Base-by-base conservation (phyloP, 2,888 invertebrate species). In the Cerastoderma edule region DNA sequence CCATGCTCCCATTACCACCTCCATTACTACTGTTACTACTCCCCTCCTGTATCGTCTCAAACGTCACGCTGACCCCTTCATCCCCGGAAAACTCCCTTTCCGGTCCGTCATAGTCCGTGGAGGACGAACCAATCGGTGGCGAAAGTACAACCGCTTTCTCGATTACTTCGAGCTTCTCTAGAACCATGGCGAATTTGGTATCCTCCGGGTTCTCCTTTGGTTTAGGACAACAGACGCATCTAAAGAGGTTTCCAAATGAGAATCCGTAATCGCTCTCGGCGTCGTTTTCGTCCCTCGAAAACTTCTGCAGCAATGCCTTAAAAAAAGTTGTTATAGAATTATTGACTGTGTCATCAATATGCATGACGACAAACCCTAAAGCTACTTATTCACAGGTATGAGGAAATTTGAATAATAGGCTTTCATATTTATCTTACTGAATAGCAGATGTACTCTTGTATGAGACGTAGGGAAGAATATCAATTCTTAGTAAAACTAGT, bases 161-260 rank as follows among this genome's bases (percentile, higher is more conserved):
- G 27, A 85, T 77, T 8, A 27, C 65, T 70, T 87, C 87, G 6
- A 89, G 79, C 56, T 85, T 86, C 35, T 83, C 83, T 30, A 88
- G 63, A 27, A 89, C 80, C 73, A 83, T 81, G 2, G 75, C 84
- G 65, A 87, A 86, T 57, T 82, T 84, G n/a, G 72, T 68, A 19
- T 82, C 84, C 22, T 69, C 70, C 10, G 66, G 54, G 66, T 84
- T 74, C 77, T 30, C 84, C 74, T 71, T 84, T 71, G 73, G 87
- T 83, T 67, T 86, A 0, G 89, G 89, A 75, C 90, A 89, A 50
- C 89, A 89, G 19, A 89, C 60, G 72, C 90, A 90, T 8, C 78
- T 78, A 76, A 87, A 89, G 5, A 89, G 81, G 65, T 90, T 88
- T 44, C 88, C 89, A 60, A 88, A 89, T 19, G 87, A 86, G 50